These are phyloP conservation scores for Brienomyrus brachyistius DNA, from an alignment of 2,113 vertebrate species.

Conservation along the genomic window DNA sequence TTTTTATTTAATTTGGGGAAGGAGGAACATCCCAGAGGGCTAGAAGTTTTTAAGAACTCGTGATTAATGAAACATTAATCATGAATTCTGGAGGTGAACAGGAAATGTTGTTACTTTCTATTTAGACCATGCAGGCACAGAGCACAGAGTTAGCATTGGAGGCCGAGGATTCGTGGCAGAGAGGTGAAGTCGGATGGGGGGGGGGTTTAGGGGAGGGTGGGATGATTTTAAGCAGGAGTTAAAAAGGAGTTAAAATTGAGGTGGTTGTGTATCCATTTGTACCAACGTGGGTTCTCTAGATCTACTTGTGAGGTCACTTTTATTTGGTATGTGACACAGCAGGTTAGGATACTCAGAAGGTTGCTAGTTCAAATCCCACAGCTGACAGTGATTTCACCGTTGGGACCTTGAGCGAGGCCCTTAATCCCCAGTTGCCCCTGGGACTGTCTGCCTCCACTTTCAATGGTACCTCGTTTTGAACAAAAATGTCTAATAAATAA, in stretches of 20 bases:
- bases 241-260: constrained; percentile 24
- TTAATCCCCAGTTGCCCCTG: not conserved
- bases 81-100: constrained; percentile 60
- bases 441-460: not conserved
- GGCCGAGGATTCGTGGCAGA: not conserved
- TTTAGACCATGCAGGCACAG: constrained; percentile 51
- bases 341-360: not conserved
- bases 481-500: not conserved
- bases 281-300: constrained; percentile 12
- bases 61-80: constrained; percentile 68
- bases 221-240: not conserved
- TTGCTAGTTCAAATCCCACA: not conserved
- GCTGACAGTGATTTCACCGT: not conserved
- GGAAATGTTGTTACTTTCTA: constrained; percentile 62
- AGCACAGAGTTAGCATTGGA: constrained; percentile 35
- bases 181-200: not conserved
- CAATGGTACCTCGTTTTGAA: not conserved
- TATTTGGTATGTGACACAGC: not conserved
- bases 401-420: not conserved
- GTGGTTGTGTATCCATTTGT: not conserved
- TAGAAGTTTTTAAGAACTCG: constrained; percentile 52
- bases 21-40: constrained; percentile 43
- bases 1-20: constrained; percentile 58
- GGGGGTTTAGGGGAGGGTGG: not conserved
- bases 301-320: constrained; percentile 12